A percentile compares a stretch with the other conserved stretches of the same genome.
These are phyloP conservation scores for Galaxea fascicularis DNA, from an alignment of 92 coral and sea anemone species.

Conservation along the genomic window DNA sequence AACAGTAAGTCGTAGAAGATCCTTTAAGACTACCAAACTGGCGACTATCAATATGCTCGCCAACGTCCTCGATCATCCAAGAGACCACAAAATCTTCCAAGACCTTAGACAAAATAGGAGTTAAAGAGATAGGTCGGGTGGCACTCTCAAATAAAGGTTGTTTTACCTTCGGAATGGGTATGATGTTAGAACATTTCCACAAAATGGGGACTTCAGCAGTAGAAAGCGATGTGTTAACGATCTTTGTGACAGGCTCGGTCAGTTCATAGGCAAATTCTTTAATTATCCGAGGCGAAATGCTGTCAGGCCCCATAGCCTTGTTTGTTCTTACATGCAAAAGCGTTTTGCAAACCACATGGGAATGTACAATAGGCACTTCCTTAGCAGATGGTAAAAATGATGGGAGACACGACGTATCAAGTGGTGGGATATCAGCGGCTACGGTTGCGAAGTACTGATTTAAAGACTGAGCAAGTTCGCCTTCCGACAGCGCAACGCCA, in stretches of 20 bases:
- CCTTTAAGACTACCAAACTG: conserved; percentile 18
- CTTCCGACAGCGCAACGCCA: no score
- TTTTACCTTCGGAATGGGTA: conserved; percentile 8
- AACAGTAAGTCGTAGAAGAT: conserved; percentile 62
- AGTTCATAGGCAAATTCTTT: not conserved
- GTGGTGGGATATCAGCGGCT: not conserved
- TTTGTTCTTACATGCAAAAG: no score
- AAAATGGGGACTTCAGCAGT: not conserved
- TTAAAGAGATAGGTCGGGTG: not conserved
- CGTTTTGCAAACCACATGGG: no score
- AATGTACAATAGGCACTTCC: no score
- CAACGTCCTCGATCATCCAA: not conserved
- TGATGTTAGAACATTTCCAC: not conserved
- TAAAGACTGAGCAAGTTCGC: no score
- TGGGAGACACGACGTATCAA: not conserved
- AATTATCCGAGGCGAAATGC: not conserved
- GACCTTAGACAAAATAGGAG: no score
- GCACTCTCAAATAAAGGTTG: not conserved
- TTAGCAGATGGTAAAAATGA: no score
- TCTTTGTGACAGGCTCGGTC: not conserved
- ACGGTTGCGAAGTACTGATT: no score
- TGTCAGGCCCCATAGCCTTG: not conserved
- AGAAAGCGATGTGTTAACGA: not conserved
- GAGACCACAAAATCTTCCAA: no score
- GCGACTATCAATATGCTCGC: conserved; percentile 9